Evolutionary conservation across 2,797 vertebrate genomes (phyloP), one percentile per base, ranked within the genome.

Genomic region (Bovichtus diacanthus): DNA sequence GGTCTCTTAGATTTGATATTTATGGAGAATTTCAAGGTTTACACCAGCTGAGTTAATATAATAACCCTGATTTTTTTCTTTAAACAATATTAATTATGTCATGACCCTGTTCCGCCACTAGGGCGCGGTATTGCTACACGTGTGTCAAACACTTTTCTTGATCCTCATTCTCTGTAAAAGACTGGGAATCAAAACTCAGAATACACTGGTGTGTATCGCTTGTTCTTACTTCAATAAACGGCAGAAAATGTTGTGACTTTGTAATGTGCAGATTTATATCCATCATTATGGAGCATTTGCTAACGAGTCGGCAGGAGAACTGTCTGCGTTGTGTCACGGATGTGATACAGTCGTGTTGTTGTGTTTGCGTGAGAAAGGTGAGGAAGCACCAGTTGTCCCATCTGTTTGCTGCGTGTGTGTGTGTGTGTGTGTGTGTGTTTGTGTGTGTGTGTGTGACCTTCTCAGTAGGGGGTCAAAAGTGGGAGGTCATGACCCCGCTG

Each of bases 401-500:
- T 95, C 94, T 96, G 95, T 93, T 92, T 67, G 39, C 64, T 68
- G 55, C 82, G 76, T 80, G 78, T 76, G 77, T 76, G 79, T 80
- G 80, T 70, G 71, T 66, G 74, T 78, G 71, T 70, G 64, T 56
- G 69, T 63, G 80, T 76, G 55, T 56, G 74, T 68, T 75, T 74
- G 74, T 62, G 76, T 75, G 81, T 68, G 81, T 46, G 66, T 63
- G 87, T 65, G 73, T 69, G 82, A 86, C 87, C 87, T 74, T 90
- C 89, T 86, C 87, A 64, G 84, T 85, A 83, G 93, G 93, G 93
- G 94, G 94, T 93, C 94, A 95, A 91, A 92, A 91, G 88, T 90
- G 90, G 88, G 90, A 94, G 94, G 94, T 95, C 92, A 53, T 81
- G 94, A 95, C 93, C 94, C 86, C n/a, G 25, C 85, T 92, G 94